Percentiles rank a stretch among this genome's conserved stretches.
phyloP scores from a whole-genome alignment of 1,140 invertebrate species.

The Dendrolimus punctatus region DNA sequence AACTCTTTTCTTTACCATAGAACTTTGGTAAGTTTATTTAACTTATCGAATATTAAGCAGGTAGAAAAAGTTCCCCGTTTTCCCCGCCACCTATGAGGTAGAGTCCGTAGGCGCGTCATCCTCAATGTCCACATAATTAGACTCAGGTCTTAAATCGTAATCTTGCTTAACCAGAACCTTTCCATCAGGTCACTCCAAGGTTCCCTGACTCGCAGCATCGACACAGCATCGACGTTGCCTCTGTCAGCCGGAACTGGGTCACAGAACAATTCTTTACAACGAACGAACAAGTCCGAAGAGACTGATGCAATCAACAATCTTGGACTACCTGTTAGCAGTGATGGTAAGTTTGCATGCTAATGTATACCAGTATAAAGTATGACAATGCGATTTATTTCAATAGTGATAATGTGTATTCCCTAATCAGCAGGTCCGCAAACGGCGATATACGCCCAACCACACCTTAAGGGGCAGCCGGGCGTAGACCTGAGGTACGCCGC shows the following conservation, averaged over 20 bases:
- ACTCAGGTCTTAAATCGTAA: too few species aligned
- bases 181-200: conserved; percentile 27
- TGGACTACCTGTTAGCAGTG: conserved; percentile 45
- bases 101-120: too few species aligned
- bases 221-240: conserved; percentile 64
- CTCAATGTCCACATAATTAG: too few species aligned
- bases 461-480: conserved; percentile 39
- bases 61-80: too few species aligned
- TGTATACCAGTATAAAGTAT: too few species aligned
- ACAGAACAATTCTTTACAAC: conserved; percentile 74
- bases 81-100: too few species aligned
- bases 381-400: too few species aligned
- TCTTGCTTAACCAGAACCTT: too few species aligned
- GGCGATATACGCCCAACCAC: conserved; percentile 48
- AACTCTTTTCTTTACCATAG: too few species aligned
- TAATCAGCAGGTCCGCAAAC: conserved; percentile 25
- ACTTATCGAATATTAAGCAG: too few species aligned
- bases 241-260: conserved; percentile 60
- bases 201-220: conserved; percentile 61
- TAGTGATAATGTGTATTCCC: too few species aligned
- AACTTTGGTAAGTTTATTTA: too few species aligned
- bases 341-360: conserved; percentile 22
- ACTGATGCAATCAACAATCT: conserved; percentile 58
- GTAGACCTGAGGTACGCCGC: conserved; percentile 90
- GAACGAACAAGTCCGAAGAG: conserved; percentile 62